phyloP scores from a whole-genome alignment of 2,113 vertebrate species.

The Eulemur macaco region DNA sequence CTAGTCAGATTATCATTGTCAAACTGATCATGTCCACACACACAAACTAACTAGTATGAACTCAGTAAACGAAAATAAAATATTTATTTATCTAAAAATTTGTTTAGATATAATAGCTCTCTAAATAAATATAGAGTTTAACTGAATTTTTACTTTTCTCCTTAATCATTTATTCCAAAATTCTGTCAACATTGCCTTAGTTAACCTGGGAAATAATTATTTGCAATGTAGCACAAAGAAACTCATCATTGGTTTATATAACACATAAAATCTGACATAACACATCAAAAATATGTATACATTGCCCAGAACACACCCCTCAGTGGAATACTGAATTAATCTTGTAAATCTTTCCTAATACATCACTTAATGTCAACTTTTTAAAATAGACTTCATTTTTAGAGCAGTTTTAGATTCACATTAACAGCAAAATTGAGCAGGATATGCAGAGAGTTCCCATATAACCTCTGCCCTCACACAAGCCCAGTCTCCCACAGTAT shows the following conservation, averaged over 20 bases:
- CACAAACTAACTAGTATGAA: neutral
- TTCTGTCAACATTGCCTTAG: neutral
- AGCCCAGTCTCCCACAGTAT: neutral
- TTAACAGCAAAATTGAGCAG: neutral
- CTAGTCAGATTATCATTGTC: neutral
- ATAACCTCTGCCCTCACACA: accelerated
- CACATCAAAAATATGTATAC: neutral
- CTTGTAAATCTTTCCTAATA: neutral
- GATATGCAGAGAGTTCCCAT: neutral
- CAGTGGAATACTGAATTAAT: neutral
- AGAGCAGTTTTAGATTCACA: neutral
- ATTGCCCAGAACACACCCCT: neutral
- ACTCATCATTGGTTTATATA: neutral
- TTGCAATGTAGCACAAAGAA: neutral
- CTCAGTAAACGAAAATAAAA: neutral
- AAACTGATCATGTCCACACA: neutral
- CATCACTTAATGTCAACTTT: neutral
- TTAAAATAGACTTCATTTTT: neutral
- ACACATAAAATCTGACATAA: neutral
- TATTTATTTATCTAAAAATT: neutral
- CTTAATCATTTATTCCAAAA: neutral
- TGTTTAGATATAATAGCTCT: neutral
- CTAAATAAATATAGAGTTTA: neutral
- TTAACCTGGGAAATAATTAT: neutral
- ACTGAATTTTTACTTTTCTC: neutral